Evolutionary conservation across 2,888 invertebrate species (phyloP).

Genomic region (Coremacera marginata): DNA sequence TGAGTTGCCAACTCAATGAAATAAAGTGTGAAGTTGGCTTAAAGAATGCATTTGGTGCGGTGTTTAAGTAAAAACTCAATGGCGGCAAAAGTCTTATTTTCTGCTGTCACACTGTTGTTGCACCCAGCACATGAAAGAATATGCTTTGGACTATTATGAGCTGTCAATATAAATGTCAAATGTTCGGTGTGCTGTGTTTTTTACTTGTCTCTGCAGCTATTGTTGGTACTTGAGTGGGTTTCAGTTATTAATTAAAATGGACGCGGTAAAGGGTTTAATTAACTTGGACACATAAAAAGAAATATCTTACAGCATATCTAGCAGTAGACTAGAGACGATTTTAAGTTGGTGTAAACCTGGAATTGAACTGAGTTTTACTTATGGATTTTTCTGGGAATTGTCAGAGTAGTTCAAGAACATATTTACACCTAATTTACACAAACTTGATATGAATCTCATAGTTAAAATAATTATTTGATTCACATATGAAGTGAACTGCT

Average conservation of each 20-base stretch:
- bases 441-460: too few relatives aligned
- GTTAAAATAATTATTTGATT: too few relatives aligned
- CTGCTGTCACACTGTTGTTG: conserved; percentile 15
- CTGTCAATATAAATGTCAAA: conserved; percentile 65
- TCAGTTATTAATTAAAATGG: not conserved
- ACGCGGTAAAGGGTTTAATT: conserved; percentile 15
- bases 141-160: conserved; percentile 54
- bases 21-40: conserved; percentile 48
- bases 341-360: too few relatives aligned
- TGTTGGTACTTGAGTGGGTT: not conserved
- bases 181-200: conserved; percentile 11
- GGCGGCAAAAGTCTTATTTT: not conserved
- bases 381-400: too few relatives aligned
- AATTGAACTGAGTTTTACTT: too few relatives aligned
- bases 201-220: not conserved
- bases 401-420: too few relatives aligned
- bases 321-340: too few relatives aligned
- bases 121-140: conserved; percentile 7
- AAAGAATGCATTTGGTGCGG: conserved; percentile 41
- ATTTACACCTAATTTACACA: too few relatives aligned
- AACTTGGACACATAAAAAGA: not conserved
- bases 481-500: too few relatives aligned
- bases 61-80: conserved; percentile 21
- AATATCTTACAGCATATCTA: not conserved
- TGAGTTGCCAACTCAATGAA: conserved; percentile 45